Evolutionary conservation across 2,888 invertebrate genomes (phyloP), one percentile per base, ranked within the genome.

Genomic region (Oasisia sp.): DNA sequence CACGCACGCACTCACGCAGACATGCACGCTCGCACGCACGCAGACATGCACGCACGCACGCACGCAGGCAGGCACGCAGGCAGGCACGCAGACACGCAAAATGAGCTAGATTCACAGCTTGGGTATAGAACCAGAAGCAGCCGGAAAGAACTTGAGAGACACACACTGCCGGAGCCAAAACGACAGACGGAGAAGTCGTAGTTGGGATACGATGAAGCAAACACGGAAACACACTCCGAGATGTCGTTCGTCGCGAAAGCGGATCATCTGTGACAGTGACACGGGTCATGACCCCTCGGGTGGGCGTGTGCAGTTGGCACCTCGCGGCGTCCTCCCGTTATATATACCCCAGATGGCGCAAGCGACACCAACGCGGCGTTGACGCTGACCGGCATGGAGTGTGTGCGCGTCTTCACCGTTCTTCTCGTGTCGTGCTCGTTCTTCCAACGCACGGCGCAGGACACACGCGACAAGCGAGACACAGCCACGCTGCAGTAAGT

Each of bases 311-410:
- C 74, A 74, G 74, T 74, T 74, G 74, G 74, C 74, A 74, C 27
- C 74, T 74, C 19, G 27, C 74, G 0, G 74, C 74, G 74, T 74
- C 74, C 74, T 74, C 27, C 27, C 74, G 74, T 74, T 74, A 74
- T 74, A 74, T 74, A 74, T 74, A 74, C 74, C 74, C 74, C 74
- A 74, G 74, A 74, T 74, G 74, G 74, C n/a, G 74, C 74, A n/a
- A 19, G 74, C 74, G 74, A 19, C 27, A n/a, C 19, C n/a, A 7
- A 74, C 74, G 74, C 74, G 74, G 74, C 27, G 74, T 27, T 74
- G 14, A 14, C 14, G 74, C 19, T 27, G 74, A 27, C 74, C 19
- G 74, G 27, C 74, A 74, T 74, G 74, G 74, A 74, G 27, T n/a
- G 74, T 74, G 74, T 27, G 74, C 74, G 74, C n/a, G 74, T 74